Conservation (phyloP, 2,797 vertebrate genomes). For the Sandelia bainsii region DNA sequence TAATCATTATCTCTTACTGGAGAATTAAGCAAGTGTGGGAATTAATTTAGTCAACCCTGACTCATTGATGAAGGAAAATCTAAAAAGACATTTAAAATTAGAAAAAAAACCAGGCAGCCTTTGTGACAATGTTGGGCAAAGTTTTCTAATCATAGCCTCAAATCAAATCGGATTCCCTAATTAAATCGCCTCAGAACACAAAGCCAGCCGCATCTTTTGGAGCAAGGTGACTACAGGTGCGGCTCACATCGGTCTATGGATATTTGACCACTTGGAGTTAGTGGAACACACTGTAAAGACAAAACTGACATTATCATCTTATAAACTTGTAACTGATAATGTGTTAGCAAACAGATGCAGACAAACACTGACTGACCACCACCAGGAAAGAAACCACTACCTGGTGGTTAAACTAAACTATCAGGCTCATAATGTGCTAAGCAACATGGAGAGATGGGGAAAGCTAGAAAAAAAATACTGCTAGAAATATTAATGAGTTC, state of each 20-base stretch:
- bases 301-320: neutral
- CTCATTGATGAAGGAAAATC: conserved; percentile 30
- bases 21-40: conserved; percentile 10
- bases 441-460: conserved; percentile 16
- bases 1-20: conserved; percentile 34
- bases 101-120: neutral
- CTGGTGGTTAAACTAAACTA: neutral
- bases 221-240: neutral
- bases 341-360: neutral
- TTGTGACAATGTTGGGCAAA: neutral
- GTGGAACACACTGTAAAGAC: neutral
- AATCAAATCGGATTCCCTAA: conserved; percentile 14
- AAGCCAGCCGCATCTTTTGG: neutral
- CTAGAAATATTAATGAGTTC: conserved; percentile 35
- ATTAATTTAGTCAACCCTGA: conserved; percentile 42
- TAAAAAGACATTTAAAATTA: conserved; percentile 20
- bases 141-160: conserved; percentile 4
- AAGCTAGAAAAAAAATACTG: neutral
- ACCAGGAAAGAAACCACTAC: no score
- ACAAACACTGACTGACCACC: neutral
- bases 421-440: conserved; percentile 32
- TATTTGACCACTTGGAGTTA: neutral
- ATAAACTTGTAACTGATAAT: neutral
- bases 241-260: neutral
- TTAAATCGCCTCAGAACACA: conserved; percentile 14